Conservation (phyloP, 1,140 invertebrate genomes). For the Frieseomelitta varia region DNA sequence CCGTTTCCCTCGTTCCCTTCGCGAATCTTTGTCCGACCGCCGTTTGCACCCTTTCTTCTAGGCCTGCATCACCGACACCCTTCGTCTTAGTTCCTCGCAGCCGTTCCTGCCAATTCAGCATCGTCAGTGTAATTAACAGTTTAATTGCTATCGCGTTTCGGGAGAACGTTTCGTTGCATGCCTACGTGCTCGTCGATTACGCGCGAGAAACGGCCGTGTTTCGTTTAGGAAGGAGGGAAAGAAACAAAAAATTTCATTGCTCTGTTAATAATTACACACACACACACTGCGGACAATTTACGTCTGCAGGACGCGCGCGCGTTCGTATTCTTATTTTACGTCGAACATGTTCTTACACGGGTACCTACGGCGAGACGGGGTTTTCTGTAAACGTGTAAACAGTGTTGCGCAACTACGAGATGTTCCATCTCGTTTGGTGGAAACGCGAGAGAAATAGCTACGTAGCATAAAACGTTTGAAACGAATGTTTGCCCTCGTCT, state of each 20-base stretch:
- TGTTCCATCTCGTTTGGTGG: not conserved
- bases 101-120: not conserved
- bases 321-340: not conserved
- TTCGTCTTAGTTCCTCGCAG: not conserved
- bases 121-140: slow-evolving; percentile 39
- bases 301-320: no score
- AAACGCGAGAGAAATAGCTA: no score
- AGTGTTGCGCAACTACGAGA: not conserved
- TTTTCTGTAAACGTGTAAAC: not conserved
- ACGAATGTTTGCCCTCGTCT: not conserved
- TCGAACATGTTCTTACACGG: no score
- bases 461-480: not conserved
- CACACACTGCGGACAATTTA: no score
- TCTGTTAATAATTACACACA: slow-evolving; percentile 2
- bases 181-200: not conserved
- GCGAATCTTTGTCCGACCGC: slow-evolving; percentile 36
- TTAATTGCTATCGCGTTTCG: slow-evolving; percentile 38
- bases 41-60: not conserved
- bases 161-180: not conserved
- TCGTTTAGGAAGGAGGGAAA: not conserved
- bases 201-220: not conserved
- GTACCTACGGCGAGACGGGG: no score
- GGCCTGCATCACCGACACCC: not conserved
- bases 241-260: not conserved
- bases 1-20: slow-evolving; percentile 14